Conservation (phyloP, 2,797 vertebrate species). For the Gobio occitaniae region DNA sequence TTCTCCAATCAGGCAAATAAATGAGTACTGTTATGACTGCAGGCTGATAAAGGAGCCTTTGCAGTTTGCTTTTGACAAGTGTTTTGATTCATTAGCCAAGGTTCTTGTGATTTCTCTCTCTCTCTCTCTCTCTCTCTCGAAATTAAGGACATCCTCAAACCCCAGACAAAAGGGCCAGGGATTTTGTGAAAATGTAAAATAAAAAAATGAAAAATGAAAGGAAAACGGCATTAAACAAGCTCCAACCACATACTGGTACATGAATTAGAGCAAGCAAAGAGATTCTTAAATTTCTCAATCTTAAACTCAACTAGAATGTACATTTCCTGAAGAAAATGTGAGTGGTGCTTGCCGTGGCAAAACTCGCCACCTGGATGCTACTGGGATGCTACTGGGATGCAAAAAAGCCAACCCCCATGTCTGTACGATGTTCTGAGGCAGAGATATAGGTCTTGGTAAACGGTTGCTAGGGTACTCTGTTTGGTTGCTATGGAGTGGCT, state of each 20-base stretch:
- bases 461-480: too few species aligned
- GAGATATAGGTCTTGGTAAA: too few species aligned
- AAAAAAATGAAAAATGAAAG: constrained; percentile 15
- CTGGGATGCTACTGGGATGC: too few species aligned
- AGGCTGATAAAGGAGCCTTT: constrained; percentile 38
- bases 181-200: constrained; percentile 33
- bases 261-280: not conserved
- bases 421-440: too few species aligned
- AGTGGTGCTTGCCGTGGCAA: too few species aligned
- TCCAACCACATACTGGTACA: not conserved
- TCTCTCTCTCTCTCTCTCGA: not conserved
- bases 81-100: constrained; percentile 52
- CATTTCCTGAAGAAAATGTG: too few species aligned
- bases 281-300: not conserved
- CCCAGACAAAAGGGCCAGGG: constrained; percentile 48
- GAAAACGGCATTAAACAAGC: constrained; percentile 36
- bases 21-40: constrained; percentile 22
- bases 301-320: too few species aligned
- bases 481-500: too few species aligned
- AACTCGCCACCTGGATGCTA: too few species aligned
- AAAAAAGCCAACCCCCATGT: too few species aligned
- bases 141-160: not conserved
- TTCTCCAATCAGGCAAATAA: constrained; percentile 13
- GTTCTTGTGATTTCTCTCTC: not conserved
- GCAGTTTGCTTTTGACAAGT: constrained; percentile 35